Percentiles rank a stretch among this genome's conserved stretches.
Conservation (phyloP, 2,888 invertebrate species). For the Acheta domesticus region DNA sequence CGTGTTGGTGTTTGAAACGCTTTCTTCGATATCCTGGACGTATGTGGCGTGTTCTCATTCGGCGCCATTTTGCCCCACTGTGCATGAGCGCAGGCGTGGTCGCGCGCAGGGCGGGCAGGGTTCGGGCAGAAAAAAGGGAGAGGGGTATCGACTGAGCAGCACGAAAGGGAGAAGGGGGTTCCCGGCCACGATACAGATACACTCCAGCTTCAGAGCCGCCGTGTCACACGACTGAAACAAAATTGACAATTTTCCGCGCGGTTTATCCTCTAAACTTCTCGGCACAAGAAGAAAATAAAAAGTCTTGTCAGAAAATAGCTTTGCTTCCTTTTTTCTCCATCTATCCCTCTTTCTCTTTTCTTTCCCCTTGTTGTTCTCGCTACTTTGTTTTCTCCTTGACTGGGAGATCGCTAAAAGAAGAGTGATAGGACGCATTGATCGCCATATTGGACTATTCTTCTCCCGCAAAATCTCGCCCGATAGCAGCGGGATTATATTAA, state of each 20-base stretch:
- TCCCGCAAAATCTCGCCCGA: not conserved
- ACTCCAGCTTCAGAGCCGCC: conserved; percentile 6
- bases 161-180: conserved; percentile 19
- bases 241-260: conserved; percentile 69
- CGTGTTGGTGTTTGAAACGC: too few relatives aligned
- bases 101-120: too few relatives aligned
- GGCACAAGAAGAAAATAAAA: conserved; percentile 32
- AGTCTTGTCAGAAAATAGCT: conserved; percentile 36
- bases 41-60: too few relatives aligned
- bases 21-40: too few relatives aligned
- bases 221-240: conserved; percentile 43
- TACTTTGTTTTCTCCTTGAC: conserved; percentile 28
- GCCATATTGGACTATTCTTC: conserved; percentile 22
- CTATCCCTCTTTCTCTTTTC: not conserved
- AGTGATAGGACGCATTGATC: conserved; percentile 31
- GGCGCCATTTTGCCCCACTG: too few relatives aligned
- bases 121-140: not conserved
- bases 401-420: conserved; percentile 23
- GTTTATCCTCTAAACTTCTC: conserved; percentile 54
- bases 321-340: conserved; percentile 23
- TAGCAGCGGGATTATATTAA: conserved; percentile 18
- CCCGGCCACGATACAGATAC: conserved; percentile 18
- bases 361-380: conserved; percentile 20
- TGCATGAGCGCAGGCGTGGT: too few relatives aligned
- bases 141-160: not conserved